phyloP scores from a whole-genome alignment of 2,888 invertebrate species.

The Oegoconia quadripuncta region DNA sequence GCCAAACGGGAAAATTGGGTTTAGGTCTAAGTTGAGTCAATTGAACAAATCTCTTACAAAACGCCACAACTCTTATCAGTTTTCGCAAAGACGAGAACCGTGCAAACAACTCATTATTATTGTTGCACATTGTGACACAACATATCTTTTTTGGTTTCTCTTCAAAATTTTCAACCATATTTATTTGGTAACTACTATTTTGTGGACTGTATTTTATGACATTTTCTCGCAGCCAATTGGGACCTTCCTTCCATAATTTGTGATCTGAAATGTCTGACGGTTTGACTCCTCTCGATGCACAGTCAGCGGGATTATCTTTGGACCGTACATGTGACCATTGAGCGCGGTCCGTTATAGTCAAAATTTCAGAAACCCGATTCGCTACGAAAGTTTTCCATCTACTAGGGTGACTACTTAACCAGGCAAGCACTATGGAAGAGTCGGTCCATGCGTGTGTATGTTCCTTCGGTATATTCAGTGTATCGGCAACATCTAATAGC shows the following conservation, averaged over 20 bases:
- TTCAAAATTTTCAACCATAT: background rate
- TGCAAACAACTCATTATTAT: background rate
- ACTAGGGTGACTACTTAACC: conserved; percentile 12
- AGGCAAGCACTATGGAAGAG: conserved; percentile 17
- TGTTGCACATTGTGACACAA: conserved; percentile 2
- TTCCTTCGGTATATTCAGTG: conserved; percentile 2
- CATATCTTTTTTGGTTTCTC: background rate
- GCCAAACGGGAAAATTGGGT: background rate
- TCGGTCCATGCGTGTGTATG: conserved; percentile 16
- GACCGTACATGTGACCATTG: conserved; percentile 15
- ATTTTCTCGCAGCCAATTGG: conserved; percentile 17
- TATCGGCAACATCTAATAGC: conserved; percentile 9
- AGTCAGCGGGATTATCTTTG: conserved; percentile 20
- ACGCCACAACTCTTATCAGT: background rate
- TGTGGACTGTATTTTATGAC: background rate
- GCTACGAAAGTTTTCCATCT: conserved; percentile 11
- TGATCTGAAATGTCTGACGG: conserved; percentile 6
- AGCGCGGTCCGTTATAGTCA: conserved; percentile 5
- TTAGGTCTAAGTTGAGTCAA: background rate
- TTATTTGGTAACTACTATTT: background rate
- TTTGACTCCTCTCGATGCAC: conserved; percentile 18
- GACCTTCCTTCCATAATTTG: conserved; percentile 10
- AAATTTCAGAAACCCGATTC: conserved; percentile 15
- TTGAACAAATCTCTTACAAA: conserved; percentile 6
- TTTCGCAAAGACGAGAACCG: background rate